Evolutionary conservation across 2,113 vertebrate species (phyloP).

Genomic region (Artemisiospiza belli): DNA sequence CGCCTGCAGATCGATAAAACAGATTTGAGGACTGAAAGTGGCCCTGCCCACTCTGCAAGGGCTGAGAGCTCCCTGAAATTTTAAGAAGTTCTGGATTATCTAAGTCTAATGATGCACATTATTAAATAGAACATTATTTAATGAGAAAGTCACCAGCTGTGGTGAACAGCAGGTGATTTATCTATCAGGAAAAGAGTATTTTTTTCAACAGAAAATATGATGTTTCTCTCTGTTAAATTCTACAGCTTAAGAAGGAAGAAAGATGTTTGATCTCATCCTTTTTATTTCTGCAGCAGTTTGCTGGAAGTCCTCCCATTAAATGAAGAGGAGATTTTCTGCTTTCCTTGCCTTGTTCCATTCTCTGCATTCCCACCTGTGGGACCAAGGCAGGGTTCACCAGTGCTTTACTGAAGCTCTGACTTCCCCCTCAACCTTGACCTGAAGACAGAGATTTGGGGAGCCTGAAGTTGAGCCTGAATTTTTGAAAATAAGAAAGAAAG

Average conservation of each 20-base stretch:
- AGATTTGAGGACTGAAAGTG: background rate
- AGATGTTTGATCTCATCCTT: background rate
- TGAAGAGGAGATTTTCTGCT: background rate
- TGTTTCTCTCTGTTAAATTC: constrained; percentile 9
- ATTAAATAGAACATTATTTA: background rate
- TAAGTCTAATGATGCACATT: background rate
- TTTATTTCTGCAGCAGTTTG: background rate
- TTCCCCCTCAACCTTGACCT: background rate
- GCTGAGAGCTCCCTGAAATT: background rate
- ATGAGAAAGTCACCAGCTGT: background rate
- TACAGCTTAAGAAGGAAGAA: background rate
- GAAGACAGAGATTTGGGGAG: background rate
- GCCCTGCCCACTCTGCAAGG: background rate
- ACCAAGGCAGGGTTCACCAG: background rate
- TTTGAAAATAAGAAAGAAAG: background rate
- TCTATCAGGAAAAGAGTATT: background rate
- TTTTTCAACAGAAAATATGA: background rate
- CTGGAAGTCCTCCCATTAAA: background rate
- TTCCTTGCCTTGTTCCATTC: background rate
- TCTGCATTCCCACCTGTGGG: background rate
- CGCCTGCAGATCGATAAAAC: background rate
- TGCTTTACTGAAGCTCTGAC: background rate
- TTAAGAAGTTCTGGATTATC: background rate
- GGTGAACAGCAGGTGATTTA: background rate
- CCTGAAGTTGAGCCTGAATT: background rate